Evolutionary conservation across 53 echinoderm and acorn worm species (phyloP), one percentile per base, ranked within the genome.

Genomic region (Holothuria leucospilota): DNA sequence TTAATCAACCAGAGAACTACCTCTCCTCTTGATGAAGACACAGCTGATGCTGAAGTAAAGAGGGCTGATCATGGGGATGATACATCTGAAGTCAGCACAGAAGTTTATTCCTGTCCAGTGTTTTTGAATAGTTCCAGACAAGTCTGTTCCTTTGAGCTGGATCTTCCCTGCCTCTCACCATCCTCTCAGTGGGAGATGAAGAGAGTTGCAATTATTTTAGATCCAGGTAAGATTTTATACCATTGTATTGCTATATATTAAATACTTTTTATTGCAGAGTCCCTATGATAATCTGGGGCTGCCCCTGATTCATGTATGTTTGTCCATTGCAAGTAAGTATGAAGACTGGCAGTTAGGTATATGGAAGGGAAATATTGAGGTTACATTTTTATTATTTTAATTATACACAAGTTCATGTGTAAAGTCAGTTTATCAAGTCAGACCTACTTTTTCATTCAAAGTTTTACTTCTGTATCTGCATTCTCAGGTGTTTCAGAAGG

Each of bases 101-200:
- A 84, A 38, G 53, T 85, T 20, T 92, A 89, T 70, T 73, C 74
- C 6, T 94, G 93, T 74, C 96, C 96, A 0, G 93, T 96, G 27
- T 96, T 96, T 82, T 59, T 96, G 85, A 96, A 96, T 81, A 72
- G 86, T 20, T 93, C 93, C 14, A 80, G 96, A 30, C 96, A 94
- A 87, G 85, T 96, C 25, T 92, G 89, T 78, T 92, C 88, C 1
- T 96, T 96, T 85, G 90, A 78, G 53, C 79, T 96, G 65, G 88
- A 94, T 66, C 81, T 96, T 59, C 64, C 82, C 12, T 96, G 96
- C 39, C 96, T 94, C 7, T 40, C 75, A 18, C 94, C 96, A 0
- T 51, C 90, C 64, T 85, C 93, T 20, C 87, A 94, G 65, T 96
- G 96, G 96, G 75, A 77, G 24, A 86, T 94, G 91, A 60, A 93